Conservation (phyloP, 2,797 vertebrate genomes). For the Muraenolepis orangiensis region DNA sequence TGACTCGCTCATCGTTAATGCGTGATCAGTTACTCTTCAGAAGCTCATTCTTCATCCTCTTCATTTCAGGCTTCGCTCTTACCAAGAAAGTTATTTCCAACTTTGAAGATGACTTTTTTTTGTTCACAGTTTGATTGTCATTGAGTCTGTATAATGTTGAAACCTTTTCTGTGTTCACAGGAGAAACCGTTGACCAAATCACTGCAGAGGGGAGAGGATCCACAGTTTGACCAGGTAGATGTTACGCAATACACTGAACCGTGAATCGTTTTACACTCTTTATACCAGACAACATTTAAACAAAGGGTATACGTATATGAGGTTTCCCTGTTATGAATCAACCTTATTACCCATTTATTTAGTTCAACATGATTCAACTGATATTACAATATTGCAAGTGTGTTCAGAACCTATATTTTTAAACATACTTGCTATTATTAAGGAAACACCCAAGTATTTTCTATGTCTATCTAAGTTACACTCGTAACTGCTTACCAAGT, state of each 20-base stretch:
- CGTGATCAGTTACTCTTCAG: constrained; percentile 36
- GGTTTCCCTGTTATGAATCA: not conserved
- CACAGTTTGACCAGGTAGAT: constrained; percentile 97
- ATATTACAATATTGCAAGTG: not conserved
- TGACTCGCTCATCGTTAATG: constrained; percentile 44
- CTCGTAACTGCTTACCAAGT: not conserved
- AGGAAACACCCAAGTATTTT: not conserved
- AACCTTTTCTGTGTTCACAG: constrained; percentile 67
- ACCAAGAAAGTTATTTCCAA: constrained; percentile 25
- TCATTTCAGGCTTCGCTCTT: not conserved
- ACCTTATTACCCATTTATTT: not conserved
- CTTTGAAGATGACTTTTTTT: constrained; percentile 4
- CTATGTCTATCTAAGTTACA: not conserved
- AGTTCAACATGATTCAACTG: not conserved
- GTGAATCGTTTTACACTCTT: not conserved
- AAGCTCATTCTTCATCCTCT: constrained; percentile 33
- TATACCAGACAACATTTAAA: not conserved
- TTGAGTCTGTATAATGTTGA: not conserved
- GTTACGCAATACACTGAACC: not conserved
- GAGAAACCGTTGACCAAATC: constrained; percentile 96
- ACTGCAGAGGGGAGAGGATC: constrained; percentile 93
- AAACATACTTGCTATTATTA: not conserved
- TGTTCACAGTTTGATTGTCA: not conserved
- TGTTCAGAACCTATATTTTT: not conserved
- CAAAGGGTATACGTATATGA: not conserved